Conservation (phyloP, 2,888 invertebrate genomes). For the Cremastinae sp. region DNA sequence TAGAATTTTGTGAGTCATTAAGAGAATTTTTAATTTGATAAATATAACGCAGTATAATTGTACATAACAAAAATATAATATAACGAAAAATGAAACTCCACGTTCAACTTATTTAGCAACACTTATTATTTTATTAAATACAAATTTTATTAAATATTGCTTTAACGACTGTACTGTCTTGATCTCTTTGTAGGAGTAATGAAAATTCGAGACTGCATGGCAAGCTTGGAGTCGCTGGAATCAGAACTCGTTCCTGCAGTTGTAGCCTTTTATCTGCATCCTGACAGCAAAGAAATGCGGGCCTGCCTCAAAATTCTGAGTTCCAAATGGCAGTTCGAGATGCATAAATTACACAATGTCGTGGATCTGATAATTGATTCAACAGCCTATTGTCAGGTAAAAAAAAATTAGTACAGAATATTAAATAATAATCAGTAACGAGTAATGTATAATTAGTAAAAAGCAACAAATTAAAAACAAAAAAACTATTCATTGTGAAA, state of each 20-base stretch:
- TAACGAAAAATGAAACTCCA: too few relatives aligned
- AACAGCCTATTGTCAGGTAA: slow-evolving; percentile 86
- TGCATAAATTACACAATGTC: slow-evolving; percentile 82
- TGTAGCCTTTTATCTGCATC: slow-evolving; percentile 80
- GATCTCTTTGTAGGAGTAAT: slow-evolving; percentile 82
- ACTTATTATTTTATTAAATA: too few relatives aligned
- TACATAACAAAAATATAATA: too few relatives aligned
- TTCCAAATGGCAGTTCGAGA: slow-evolving; percentile 84
- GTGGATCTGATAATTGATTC: slow-evolving; percentile 87
- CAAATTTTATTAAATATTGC: slow-evolving; percentile 12
- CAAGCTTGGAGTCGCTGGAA: slow-evolving; percentile 86
- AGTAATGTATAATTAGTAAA: too few relatives aligned
- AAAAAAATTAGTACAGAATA: too few relatives aligned
- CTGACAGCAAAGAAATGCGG: slow-evolving; percentile 82
- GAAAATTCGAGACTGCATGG: slow-evolving; percentile 84
- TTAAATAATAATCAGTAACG: too few relatives aligned
- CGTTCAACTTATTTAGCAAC: too few relatives aligned
- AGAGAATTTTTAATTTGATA: slow-evolving; percentile 14
- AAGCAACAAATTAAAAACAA: too few relatives aligned
- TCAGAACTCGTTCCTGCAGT: slow-evolving; percentile 85
- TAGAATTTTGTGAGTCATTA: too few relatives aligned
- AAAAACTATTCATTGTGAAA: background rate
- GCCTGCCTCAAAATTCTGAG: slow-evolving; percentile 81
- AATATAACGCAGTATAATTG: too few relatives aligned
- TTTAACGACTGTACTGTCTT: too few relatives aligned